These are phyloP conservation scores for Beris chalybata DNA, from an alignment of 2,888 invertebrate species.

Conservation along the genomic window DNA sequence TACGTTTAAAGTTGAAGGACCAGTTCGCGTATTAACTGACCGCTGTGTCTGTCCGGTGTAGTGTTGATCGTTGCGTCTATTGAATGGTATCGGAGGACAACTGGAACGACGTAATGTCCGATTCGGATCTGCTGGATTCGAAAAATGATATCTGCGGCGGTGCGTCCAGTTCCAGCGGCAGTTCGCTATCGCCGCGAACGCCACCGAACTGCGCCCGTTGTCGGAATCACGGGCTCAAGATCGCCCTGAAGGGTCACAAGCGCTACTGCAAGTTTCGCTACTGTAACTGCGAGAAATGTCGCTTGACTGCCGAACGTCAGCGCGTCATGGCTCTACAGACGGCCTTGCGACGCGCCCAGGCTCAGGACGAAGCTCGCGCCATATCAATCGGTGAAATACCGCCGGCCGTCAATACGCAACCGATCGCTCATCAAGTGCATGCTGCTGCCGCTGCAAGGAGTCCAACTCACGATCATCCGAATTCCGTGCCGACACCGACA, in stretches of 20 bases:
- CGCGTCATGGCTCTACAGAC: constrained; percentile 88
- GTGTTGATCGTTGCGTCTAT: constrained; percentile 26
- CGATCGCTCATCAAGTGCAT: constrained; percentile 40
- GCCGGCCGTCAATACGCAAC: constrained; percentile 42
- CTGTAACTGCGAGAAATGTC: constrained; percentile 86
- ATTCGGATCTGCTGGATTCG: constrained; percentile 59
- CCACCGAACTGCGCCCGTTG: constrained; percentile 93
- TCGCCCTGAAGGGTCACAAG: constrained; percentile 89
- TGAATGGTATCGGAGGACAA: constrained; percentile 55
- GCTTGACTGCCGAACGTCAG: constrained; percentile 83
- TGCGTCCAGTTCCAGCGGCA: constrained; percentile 59
- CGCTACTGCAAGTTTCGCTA: constrained; percentile 84
- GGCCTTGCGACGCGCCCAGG: constrained; percentile 78
- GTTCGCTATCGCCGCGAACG: constrained; percentile 70
- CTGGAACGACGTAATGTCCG: constrained; percentile 58
- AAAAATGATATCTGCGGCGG: constrained; percentile 59
- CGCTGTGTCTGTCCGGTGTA: too few species aligned
- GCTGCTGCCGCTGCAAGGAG: constrained; percentile 21
- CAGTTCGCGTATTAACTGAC: too few species aligned
- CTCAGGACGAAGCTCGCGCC: constrained; percentile 76
- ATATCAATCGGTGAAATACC: constrained; percentile 59
- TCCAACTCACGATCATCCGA: constrained; percentile 51
- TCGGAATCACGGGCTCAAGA: constrained; percentile 86
- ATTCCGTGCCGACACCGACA: constrained; percentile 54
- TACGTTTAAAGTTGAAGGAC: too few species aligned